These are phyloP conservation scores for Laterallus jamaicensis DNA, from an alignment of 2,113 vertebrate genomes.

Conservation along the genomic window DNA sequence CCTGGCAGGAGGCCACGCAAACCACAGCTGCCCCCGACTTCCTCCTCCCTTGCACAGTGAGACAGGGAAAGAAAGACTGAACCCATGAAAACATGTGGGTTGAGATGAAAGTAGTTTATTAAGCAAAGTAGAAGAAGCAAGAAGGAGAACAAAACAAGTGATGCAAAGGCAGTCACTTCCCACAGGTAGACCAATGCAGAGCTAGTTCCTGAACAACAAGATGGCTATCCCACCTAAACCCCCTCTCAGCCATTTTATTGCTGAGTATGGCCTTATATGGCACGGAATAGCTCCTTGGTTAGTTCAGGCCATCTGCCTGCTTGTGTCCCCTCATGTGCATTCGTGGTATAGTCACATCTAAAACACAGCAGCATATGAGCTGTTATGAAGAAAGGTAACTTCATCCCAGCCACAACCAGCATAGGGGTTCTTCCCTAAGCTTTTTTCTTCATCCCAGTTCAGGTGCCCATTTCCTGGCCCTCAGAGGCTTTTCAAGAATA, in stretches of 20 bases:
- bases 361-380: background rate
- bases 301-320: background rate
- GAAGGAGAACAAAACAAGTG: background rate
- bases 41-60: background rate
- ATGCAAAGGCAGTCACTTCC: background rate
- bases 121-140: background rate
- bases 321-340: background rate
- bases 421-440: background rate
- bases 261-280: background rate
- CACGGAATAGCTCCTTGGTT: background rate
- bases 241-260: background rate
- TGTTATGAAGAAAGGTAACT: background rate
- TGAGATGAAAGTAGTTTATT: background rate
- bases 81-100: fast-evolving
- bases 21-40: background rate
- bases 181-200: too few species aligned
- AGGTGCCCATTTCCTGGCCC: background rate
- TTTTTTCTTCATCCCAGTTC: background rate
- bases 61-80: background rate
- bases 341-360: background rate
- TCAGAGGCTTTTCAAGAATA: background rate
- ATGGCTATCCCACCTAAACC: background rate
- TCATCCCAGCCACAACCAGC: background rate
- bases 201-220: background rate
- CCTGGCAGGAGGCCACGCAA: background rate